These are phyloP conservation scores for Nebria salina DNA, from an alignment of 2,888 invertebrate species.

Conservation along the genomic window DNA sequence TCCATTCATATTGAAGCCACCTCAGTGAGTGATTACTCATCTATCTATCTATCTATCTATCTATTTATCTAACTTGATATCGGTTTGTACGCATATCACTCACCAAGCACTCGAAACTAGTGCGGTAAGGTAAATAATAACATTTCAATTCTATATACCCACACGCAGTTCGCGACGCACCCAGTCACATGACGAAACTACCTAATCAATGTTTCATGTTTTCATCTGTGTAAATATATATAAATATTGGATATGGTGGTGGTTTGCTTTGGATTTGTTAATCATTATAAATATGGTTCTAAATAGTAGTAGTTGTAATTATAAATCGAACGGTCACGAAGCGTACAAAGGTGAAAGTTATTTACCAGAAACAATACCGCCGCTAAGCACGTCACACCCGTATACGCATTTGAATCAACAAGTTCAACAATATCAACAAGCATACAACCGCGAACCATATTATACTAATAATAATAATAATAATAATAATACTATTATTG, in stretches of 20 bases:
- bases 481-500: background rate
- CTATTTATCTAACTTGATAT: background rate
- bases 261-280: background rate
- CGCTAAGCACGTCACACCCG: background rate
- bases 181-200: background rate
- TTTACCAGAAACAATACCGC: background rate
- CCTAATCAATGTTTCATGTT: constrained; percentile 23
- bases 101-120: no score
- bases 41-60: background rate
- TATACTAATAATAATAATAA: background rate
- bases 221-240: constrained; percentile 35
- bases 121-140: background rate
- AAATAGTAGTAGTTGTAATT: constrained; percentile 52
- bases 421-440: constrained; percentile 6
- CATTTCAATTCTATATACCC: no score
- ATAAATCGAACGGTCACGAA: constrained; percentile 48
- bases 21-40: background rate
- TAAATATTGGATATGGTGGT: constrained; percentile 8
- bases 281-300: constrained; percentile 52
- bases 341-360: background rate
- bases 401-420: constrained; percentile 9
- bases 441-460: constrained; percentile 2
- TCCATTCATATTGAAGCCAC: background rate
- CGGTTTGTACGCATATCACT: no score
- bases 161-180: background rate